Evolutionary conservation across 2,888 invertebrate genomes (phyloP).

Genomic region (Nemotelus nigrinus): DNA sequence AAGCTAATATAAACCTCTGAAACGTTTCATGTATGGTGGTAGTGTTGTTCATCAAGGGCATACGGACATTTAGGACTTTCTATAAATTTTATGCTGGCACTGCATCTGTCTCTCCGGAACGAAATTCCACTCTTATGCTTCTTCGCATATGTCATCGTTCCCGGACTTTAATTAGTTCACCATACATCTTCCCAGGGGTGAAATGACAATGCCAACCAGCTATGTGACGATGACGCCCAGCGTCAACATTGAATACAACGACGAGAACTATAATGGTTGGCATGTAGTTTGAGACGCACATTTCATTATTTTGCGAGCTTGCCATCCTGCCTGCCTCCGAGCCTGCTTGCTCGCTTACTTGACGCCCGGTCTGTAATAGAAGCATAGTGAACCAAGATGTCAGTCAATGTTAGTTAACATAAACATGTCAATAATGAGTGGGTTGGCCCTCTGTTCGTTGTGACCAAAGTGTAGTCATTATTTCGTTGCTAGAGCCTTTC

Average conservation of each 20-base stretch:
- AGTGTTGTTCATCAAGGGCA: slow-evolving; percentile 20
- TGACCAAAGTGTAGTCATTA: slow-evolving; percentile 6
- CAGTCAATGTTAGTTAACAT: slow-evolving; percentile 22
- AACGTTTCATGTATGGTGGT: not conserved
- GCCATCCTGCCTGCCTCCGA: not conserved
- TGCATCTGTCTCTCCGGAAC: slow-evolving; percentile 14
- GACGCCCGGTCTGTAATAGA: too few species aligned
- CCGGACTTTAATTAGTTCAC: slow-evolving; percentile 41
- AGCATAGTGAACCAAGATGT: not conserved
- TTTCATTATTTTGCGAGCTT: slow-evolving; percentile 6
- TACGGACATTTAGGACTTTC: slow-evolving; percentile 23
- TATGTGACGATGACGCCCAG: not conserved
- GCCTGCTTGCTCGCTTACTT: too few species aligned
- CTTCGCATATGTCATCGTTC: slow-evolving; percentile 5
- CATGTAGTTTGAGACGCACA: not conserved
- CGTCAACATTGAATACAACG: not conserved
- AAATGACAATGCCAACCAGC: not conserved
- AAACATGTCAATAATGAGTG: slow-evolving; percentile 34
- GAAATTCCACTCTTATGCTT: not conserved
- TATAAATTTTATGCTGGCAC: slow-evolving; percentile 31
- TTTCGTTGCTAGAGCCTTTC: not conserved
- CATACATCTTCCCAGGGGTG: slow-evolving; percentile 14
- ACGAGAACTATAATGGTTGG: not conserved
- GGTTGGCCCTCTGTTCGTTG: not conserved
- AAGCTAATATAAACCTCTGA: slow-evolving; percentile 33